These are phyloP conservation scores for Drosophila littoralis DNA, from an alignment of 1,140 invertebrate species.

Conservation along the genomic window DNA sequence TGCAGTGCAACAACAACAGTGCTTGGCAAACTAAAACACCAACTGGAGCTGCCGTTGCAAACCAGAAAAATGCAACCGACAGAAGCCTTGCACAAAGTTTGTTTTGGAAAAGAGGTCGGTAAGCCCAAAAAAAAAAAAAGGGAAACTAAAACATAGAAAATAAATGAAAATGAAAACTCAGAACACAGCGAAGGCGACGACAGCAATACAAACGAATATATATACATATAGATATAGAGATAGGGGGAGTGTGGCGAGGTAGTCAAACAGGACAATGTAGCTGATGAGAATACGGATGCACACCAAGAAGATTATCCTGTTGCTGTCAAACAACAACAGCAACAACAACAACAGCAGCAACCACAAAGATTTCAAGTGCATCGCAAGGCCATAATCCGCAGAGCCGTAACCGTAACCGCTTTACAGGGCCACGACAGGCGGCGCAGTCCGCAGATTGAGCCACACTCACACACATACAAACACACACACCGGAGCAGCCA, in stretches of 20 bases:
- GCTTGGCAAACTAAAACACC: neutral
- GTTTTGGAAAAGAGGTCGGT: neutral
- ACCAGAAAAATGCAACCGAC: conserved; percentile 39
- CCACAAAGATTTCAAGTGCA: conserved; percentile 50
- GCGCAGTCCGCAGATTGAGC: conserved; percentile 30
- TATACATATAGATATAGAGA: neutral
- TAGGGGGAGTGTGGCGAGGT: neutral
- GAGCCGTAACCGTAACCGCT: conserved; percentile 45
- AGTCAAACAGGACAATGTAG: conserved; percentile 6
- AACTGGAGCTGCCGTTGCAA: conserved; percentile 5
- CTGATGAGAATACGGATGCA: conserved; percentile 48
- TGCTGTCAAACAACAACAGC: conserved; percentile 40
- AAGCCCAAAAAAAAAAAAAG: conserved; percentile 4
- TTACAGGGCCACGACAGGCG: conserved; percentile 39
- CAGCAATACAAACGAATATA: conserved; percentile 31
- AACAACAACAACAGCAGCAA: neutral
- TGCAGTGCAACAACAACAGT: conserved; percentile 11
- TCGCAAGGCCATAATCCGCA: conserved; percentile 45
- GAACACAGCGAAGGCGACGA: conserved; percentile 33
- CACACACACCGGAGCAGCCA: neutral
- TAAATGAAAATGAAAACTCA: conserved; percentile 25
- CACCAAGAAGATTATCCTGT: conserved; percentile 49
- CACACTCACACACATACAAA: conserved; percentile 13
- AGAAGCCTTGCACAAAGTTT: conserved; percentile 37
- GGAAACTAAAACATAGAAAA: conserved; percentile 3